Evolutionary conservation across 2,888 invertebrate genomes (phyloP).

Genomic region (Xanthorhoe designata): DNA sequence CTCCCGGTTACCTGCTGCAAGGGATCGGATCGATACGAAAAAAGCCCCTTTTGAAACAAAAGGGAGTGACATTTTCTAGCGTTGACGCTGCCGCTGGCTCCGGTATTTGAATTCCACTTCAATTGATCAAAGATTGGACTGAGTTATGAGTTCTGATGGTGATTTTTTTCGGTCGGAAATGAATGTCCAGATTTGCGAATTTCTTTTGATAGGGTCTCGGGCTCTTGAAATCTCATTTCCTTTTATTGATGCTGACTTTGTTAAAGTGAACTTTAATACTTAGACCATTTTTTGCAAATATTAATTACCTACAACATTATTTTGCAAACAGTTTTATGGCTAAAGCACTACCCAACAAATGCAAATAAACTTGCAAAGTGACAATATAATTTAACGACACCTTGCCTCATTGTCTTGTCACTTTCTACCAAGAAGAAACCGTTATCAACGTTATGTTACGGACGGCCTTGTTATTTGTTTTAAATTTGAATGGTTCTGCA

Average conservation of each 20-base stretch:
- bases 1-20: slow-evolving; percentile 81
- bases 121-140: slow-evolving; percentile 50
- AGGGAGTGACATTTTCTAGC: slow-evolving; percentile 77
- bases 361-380: slow-evolving; percentile 45
- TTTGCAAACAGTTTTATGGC: no score
- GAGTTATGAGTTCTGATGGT: slow-evolving; percentile 40
- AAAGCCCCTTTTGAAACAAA: slow-evolving; percentile 75
- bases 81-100: slow-evolving; percentile 48
- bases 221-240: slow-evolving; percentile 34
- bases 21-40: slow-evolving; percentile 79
- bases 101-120: slow-evolving; percentile 48
- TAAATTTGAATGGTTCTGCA: slow-evolving; percentile 39
- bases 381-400: slow-evolving; percentile 48
- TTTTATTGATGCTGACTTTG: slow-evolving; percentile 24
- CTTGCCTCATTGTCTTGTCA: slow-evolving; percentile 48
- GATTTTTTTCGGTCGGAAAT: slow-evolving; percentile 42
- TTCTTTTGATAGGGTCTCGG: slow-evolving; percentile 26
- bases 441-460: slow-evolving; percentile 46
- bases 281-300: not conserved
- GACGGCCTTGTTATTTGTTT: slow-evolving; percentile 43
- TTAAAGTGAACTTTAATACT: not conserved
- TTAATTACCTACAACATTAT: not conserved
- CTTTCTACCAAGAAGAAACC: slow-evolving; percentile 42
- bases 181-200: slow-evolving; percentile 40
- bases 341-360: no score